Conservation (phyloP, 2,888 invertebrate genomes). For the Entomobrya proxima region DNA sequence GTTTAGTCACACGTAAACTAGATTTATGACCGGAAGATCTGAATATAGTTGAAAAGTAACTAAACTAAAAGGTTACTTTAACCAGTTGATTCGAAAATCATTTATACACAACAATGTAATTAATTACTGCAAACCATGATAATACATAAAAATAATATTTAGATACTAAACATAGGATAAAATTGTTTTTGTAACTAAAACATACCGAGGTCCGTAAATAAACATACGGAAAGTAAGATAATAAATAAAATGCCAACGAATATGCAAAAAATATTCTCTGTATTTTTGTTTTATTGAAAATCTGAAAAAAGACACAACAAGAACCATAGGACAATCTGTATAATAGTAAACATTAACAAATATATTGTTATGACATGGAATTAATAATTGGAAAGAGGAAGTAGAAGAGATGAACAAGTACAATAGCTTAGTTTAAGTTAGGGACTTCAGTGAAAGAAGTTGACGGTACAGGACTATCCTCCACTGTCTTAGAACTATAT, state of each 20-base stretch:
- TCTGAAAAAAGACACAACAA: too few relatives aligned
- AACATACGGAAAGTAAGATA: neutral
- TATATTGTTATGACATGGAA: too few relatives aligned
- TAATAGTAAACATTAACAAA: too few relatives aligned
- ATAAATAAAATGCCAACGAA: neutral
- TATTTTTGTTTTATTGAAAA: too few relatives aligned
- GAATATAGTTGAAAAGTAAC: conserved; percentile 17
- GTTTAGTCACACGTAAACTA: neutral
- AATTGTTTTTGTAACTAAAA: conserved; percentile 59
- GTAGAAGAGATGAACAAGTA: too few relatives aligned
- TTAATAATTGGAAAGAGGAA: too few relatives aligned
- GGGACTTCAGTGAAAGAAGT: too few relatives aligned
- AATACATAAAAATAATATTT: conserved; percentile 28
- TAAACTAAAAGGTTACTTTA: neutral
- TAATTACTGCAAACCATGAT: conserved; percentile 18
- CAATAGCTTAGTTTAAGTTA: too few relatives aligned
- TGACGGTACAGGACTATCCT: too few relatives aligned
- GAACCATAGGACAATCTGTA: too few relatives aligned
- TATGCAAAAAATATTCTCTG: neutral
- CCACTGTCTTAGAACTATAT: conserved; percentile 80
- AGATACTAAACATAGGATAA: conserved; percentile 37
- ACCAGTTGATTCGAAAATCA: neutral
- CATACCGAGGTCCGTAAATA: neutral
- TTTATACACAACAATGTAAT: conserved; percentile 32
- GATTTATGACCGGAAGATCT: conserved; percentile 25